These are phyloP conservation scores for Macquaria ambigua DNA, from an alignment of 2,113 vertebrate species.

Conservation along the genomic window DNA sequence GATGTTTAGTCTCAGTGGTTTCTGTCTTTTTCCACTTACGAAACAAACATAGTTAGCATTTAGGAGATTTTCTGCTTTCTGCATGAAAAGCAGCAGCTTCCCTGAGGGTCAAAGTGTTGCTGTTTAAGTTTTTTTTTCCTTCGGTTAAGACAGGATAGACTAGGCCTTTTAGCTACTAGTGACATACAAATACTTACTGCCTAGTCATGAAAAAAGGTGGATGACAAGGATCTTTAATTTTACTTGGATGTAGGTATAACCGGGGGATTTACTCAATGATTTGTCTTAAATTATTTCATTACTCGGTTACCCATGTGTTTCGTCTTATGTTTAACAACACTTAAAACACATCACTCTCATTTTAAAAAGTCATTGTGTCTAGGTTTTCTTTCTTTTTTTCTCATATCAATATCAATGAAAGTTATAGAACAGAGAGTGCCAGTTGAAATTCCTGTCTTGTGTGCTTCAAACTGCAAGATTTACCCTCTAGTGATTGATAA, in stretches of 20 bases:
- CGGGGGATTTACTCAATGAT: background rate
- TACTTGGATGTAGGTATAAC: background rate
- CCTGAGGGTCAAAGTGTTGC: background rate
- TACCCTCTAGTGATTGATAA: background rate
- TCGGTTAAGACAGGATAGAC: conserved; percentile 1
- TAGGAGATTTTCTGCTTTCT: background rate
- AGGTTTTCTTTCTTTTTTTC: background rate
- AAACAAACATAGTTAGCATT: background rate
- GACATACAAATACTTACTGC: background rate
- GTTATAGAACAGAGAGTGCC: background rate
- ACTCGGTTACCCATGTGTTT: background rate
- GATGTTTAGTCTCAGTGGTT: background rate
- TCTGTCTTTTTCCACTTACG: background rate
- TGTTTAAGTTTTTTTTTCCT: background rate
- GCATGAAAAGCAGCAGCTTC: background rate
- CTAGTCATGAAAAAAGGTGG: background rate
- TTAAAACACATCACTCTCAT: too few species aligned
- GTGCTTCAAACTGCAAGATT: background rate
- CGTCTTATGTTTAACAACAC: background rate
- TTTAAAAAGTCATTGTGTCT: background rate
- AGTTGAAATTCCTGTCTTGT: background rate
- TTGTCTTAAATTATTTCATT: background rate
- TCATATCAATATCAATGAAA: background rate
- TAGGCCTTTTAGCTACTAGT: background rate
- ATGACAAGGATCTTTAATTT: background rate